Conservation (phyloP, 2,888 invertebrate species). For the Agrotis exclamationis region DNA sequence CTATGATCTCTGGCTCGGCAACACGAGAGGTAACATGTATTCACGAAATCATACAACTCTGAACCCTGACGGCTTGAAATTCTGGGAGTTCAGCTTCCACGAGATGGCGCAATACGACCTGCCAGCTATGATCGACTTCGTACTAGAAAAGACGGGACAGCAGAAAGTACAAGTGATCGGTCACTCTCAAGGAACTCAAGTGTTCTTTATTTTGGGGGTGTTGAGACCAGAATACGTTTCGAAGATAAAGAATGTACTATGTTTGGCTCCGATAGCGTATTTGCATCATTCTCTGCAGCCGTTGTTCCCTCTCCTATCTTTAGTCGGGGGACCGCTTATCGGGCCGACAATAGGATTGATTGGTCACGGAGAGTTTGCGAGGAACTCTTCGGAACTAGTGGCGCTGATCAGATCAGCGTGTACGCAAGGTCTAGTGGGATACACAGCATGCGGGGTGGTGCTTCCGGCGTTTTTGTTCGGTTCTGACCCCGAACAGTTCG, state of each 20-base stretch:
- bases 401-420: conserved; percentile 5
- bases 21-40: conserved; percentile 22
- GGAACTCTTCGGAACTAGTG: conserved; percentile 18
- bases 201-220: conserved; percentile 1
- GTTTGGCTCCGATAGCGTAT: conserved; percentile 28
- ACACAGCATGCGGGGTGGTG: neutral
- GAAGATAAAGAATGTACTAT: conserved; percentile 25
- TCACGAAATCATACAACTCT: conserved; percentile 23
- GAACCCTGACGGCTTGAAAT: neutral
- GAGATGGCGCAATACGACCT: conserved; percentile 26
- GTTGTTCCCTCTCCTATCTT: conserved; percentile 6
- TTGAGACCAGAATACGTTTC: conserved; percentile 1
- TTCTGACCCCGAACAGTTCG: conserved; percentile 23
- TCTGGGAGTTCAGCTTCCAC: conserved; percentile 37
- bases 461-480: neutral
- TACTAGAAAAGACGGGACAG: conserved; percentile 42
- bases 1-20: conserved; percentile 27
- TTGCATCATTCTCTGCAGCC: conserved; percentile 17
- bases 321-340: conserved; percentile 1
- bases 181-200: conserved; percentile 28
- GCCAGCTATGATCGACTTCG: conserved; percentile 39
- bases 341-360: neutral
- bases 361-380: conserved; percentile 17
- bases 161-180: conserved; percentile 28
- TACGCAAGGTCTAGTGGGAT: neutral